Evolutionary conservation across 2,888 invertebrate genomes (phyloP).

Genomic region (Scrobipalpa atriplicella): DNA sequence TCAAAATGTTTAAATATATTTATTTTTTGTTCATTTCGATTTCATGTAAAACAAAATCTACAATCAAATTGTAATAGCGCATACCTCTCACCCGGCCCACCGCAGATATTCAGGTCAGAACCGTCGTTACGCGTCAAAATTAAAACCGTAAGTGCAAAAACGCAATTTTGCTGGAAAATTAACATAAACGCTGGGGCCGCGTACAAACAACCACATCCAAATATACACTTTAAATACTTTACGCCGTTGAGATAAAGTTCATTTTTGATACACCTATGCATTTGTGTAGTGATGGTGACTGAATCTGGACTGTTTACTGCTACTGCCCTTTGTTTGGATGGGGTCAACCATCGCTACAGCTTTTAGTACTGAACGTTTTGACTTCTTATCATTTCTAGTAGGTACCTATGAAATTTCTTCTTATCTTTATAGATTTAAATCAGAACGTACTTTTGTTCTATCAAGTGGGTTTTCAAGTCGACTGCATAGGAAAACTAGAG

Average conservation of each 20-base stretch:
- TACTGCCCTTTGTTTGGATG: conserved; percentile 57
- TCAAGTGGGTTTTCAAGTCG: too few relatives aligned
- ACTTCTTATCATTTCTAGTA: too few relatives aligned
- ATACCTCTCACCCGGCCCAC: not conserved
- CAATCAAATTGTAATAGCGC: conserved; percentile 11
- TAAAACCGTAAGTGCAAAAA: conserved; percentile 53
- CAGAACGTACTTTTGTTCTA: too few relatives aligned
- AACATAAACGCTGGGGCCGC: conserved; percentile 50
- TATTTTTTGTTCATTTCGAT: not conserved
- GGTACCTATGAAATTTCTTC: too few relatives aligned
- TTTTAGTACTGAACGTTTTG: not conserved
- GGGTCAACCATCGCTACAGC: conserved; percentile 15
- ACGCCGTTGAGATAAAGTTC: not conserved
- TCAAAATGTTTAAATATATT: not conserved
- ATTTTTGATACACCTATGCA: not conserved
- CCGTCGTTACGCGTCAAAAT: conserved; percentile 46
- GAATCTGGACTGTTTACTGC: conserved; percentile 50
- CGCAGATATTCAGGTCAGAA: conserved; percentile 42
- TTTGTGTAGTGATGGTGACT: not conserved
- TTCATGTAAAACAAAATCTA: not conserved
- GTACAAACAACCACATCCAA: not conserved
- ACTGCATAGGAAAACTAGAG: too few relatives aligned
- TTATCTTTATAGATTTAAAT: too few relatives aligned
- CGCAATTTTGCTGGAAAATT: conserved; percentile 54
- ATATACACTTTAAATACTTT: not conserved